A percentile compares a stretch with the other conserved stretches of the same genome.
Conservation (phyloP, 92 coral and sea anemone species). For the Bergia sp. region DNA sequence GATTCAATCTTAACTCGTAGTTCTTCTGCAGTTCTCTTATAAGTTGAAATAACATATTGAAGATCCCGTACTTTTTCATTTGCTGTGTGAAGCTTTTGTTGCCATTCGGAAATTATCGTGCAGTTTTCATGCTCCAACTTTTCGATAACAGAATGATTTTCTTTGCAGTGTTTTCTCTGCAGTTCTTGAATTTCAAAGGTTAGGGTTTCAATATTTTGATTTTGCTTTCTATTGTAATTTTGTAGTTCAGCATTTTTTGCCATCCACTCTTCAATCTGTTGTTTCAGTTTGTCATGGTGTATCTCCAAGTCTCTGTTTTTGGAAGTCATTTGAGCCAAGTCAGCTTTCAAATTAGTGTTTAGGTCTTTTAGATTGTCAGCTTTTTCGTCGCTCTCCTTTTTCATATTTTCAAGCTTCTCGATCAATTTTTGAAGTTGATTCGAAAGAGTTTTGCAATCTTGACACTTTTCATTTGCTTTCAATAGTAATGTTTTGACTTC, state of each 20-base stretch:
- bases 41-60: background rate
- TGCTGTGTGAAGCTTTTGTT: background rate
- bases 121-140: background rate
- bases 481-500: conserved; percentile 9
- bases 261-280: background rate
- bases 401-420: background rate
- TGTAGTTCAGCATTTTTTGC: background rate
- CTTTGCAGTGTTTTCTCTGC: conserved; percentile 5
- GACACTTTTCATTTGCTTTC: conserved; percentile 10
- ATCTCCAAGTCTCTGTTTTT: background rate
- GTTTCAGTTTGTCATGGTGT: background rate
- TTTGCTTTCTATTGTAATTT: background rate
- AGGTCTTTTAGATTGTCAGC: background rate
- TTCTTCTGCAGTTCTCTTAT: background rate
- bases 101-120: background rate
- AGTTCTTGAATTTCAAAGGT: background rate
- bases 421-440: background rate
- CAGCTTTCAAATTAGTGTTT: background rate
- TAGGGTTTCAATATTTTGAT: background rate
- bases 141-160: background rate
- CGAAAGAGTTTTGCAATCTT: background rate
- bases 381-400: background rate
- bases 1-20: conserved; percentile 10
- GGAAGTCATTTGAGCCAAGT: background rate
- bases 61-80: background rate